Conservation (phyloP, 2,888 invertebrate genomes). For the Hermodice carunculata region DNA sequence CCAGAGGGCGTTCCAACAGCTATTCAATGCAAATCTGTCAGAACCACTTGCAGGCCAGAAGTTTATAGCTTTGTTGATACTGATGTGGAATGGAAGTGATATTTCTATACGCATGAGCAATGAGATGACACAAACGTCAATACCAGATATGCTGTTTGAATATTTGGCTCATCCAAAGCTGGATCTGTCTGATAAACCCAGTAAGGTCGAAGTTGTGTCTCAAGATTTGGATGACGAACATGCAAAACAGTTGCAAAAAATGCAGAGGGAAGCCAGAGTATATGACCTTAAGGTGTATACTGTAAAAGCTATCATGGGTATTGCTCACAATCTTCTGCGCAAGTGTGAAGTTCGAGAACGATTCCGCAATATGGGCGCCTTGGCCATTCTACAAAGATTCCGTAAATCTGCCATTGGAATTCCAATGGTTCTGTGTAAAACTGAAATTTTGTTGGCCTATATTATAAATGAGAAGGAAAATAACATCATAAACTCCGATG, state of each 20-base stretch:
- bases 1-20: background rate
- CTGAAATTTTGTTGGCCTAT: conserved; percentile 53
- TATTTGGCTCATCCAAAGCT: too few species aligned
- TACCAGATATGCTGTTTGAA: too few species aligned
- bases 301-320: conserved; percentile 51
- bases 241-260: too few species aligned
- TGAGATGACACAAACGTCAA: background rate
- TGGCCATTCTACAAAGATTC: conserved; percentile 38
- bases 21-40: background rate
- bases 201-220: too few species aligned
- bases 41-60: background rate
- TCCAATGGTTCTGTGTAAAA: conserved; percentile 51
- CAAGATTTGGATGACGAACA: too few species aligned
- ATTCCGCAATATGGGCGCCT: conserved; percentile 40
- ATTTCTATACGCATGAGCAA: background rate
- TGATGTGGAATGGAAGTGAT: conserved; percentile 8
- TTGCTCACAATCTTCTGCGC: conserved; percentile 52
- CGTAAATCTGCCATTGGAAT: conserved; percentile 22
- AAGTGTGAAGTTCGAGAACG: conserved; percentile 42
- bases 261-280: too few species aligned
- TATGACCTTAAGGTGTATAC: conserved; percentile 1
- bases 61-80: background rate
- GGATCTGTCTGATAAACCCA: too few species aligned
- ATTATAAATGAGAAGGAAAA: conserved; percentile 55
- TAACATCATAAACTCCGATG: conserved; percentile 47